phyloP scores from a whole-genome alignment of 2,888 invertebrate species.

The Drosophila cognata region DNA sequence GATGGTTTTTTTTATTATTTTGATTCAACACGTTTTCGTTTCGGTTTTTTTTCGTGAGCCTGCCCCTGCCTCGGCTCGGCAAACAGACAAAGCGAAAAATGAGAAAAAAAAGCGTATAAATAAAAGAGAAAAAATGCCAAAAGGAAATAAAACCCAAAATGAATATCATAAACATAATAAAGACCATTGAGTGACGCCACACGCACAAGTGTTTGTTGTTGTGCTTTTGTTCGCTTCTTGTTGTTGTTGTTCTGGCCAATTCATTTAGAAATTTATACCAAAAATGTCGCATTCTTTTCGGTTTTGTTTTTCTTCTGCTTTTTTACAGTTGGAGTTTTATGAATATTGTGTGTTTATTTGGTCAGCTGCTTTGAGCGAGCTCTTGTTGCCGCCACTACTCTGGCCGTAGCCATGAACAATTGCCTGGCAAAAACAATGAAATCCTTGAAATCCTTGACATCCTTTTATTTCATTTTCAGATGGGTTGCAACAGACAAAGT shows the following conservation, averaged over 20 bases:
- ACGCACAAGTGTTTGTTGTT: constrained; percentile 23
- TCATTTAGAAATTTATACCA: constrained; percentile 38
- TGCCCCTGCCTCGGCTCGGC: constrained; percentile 22
- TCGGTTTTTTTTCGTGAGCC: too few relatives aligned
- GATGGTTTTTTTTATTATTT: constrained; percentile 32
- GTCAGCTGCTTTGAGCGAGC: constrained; percentile 19
- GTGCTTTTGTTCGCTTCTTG: constrained; percentile 5
- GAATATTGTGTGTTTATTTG: constrained; percentile 21
- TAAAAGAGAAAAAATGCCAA: constrained; percentile 17
- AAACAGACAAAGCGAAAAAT: constrained; percentile 20
- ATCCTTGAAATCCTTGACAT: neutral
- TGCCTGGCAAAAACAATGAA: neutral
- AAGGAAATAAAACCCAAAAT: constrained; percentile 49
- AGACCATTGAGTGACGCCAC: constrained; percentile 43
- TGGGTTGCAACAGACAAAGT: neutral
- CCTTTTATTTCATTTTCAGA: neutral
- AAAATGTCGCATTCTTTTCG: constrained; percentile 21
- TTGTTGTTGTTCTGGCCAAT: constrained; percentile 25
- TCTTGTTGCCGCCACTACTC: neutral
- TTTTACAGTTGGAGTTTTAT: constrained; percentile 4
- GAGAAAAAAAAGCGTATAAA: constrained; percentile 11
- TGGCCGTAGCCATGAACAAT: neutral
- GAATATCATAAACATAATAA: constrained; percentile 39
- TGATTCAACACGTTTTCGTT: constrained; percentile 10
- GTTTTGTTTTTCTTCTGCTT: neutral